Evolutionary conservation across 2,113 vertebrate genomes (phyloP), one percentile per base, ranked within the genome.

Genomic region (Ramphastos sulfuratus): DNA sequence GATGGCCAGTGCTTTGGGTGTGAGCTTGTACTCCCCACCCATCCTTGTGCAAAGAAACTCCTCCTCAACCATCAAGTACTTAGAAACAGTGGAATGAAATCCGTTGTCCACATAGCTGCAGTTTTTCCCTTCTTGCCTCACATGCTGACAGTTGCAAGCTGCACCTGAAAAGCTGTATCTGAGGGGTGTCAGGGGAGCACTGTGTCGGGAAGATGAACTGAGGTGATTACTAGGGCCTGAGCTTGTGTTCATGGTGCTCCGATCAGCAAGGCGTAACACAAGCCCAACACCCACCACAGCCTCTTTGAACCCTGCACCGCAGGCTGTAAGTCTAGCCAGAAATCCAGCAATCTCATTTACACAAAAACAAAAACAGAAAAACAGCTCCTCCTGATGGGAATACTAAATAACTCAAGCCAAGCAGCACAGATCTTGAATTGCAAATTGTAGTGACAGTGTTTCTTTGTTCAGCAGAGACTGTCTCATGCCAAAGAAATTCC

Each of bases 381-480:
- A 94, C 89, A 89, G 72, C 64, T 94, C 60, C 79, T 92, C 60
- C 87, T 91, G 67, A 79, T 71, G 82, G 91, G 87, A 96, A 82
- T 77, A 91, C 93, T 85, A 93, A 91, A 74, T 82, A 91, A 81
- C 85, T 92, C 78, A 66, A 85, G 52, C 17, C 72, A 94, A 81
- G 60, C 35, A 89, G 84, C 87, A 82, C 12, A 76, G 86, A 90
- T 14, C 52, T 37, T 92, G 87, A 87, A 95, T 80, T 92, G 74
- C 78, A 91, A 93, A 93, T 89, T 59, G 71, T 0, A 0, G 35
- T 44, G 74, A 91, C 70, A 94, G 11, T 88, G 82, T 63, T 93
- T 84, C 67, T 84, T 76, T 94, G 66, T 84, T 89, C 86, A 89
- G 81, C 89, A 75, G 46, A 55, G 65, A 28, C 35, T 19, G 2